These are phyloP conservation scores for Megathymus violae DNA, from an alignment of 1,140 invertebrate species.

Conservation along the genomic window DNA sequence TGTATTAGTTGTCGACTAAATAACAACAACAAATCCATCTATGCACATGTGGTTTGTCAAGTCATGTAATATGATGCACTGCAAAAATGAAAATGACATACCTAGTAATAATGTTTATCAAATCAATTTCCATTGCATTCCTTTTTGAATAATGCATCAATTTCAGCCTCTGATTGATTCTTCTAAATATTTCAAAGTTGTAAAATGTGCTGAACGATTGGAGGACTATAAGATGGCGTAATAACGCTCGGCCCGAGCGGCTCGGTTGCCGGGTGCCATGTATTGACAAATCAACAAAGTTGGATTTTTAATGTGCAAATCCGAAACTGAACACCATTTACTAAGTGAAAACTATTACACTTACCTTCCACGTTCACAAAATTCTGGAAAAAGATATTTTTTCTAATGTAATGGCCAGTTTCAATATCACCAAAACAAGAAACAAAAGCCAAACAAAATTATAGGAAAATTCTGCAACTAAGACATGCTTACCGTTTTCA, in stretches of 20 bases:
- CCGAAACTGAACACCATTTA: conserved; percentile 64
- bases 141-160: conserved; percentile 61
- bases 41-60: conserved; percentile 77
- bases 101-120: conserved; percentile 65
- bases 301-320: conserved; percentile 60
- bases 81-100: conserved; percentile 76
- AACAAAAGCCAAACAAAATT: conserved; percentile 83
- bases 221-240: conserved; percentile 83
- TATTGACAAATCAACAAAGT: conserved; percentile 81
- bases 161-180: conserved; percentile 64
- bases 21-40: conserved; percentile 75
- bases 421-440: conserved; percentile 84
- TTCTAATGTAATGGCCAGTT: conserved; percentile 84
- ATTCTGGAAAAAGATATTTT: conserved; percentile 84
- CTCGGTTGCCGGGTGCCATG: conserved; percentile 78
- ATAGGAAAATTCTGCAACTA: conserved; percentile 63
- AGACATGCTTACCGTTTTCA: conserved; percentile 80
- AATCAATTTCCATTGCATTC: conserved; percentile 59
- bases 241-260: conserved; percentile 64
- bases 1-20: conserved; percentile 57
- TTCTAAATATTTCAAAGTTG: conserved; percentile 64
- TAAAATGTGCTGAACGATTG: conserved; percentile 80
- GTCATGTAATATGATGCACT: conserved; percentile 72
- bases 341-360: conserved; percentile 71
- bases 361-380: conserved; percentile 83